These are phyloP conservation scores for Hypanus sabinus DNA, from an alignment of 2,113 vertebrate species.

Conservation along the genomic window DNA sequence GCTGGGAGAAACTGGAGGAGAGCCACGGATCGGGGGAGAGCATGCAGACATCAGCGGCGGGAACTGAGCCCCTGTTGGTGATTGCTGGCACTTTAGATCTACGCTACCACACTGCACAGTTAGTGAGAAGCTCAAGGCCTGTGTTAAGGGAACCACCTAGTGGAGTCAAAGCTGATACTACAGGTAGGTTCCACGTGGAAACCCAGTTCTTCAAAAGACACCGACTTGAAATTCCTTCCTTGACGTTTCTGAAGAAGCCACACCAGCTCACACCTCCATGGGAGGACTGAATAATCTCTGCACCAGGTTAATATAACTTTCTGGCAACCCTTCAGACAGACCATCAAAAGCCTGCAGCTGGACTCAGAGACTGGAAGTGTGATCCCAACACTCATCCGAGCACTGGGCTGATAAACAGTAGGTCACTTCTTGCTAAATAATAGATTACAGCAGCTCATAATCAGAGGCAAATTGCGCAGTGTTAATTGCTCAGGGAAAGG, in stretches of 20 bases:
- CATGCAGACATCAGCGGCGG: no score
- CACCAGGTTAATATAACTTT: background rate
- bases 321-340: no score
- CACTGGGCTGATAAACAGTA: background rate
- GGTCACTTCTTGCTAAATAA: slow-evolving; percentile 3
- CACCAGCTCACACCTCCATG: background rate
- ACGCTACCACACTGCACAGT: no score
- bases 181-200: background rate
- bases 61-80: no score
- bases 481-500: slow-evolving; percentile 21
- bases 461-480: background rate
- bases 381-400: background rate
- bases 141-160: no score
- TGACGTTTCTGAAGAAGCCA: background rate
- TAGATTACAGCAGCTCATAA: background rate
- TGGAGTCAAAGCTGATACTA: background rate
- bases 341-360: background rate
- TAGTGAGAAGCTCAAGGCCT: no score
- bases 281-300: background rate
- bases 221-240: background rate
- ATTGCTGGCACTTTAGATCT: no score
- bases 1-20: no score
- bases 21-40: no score
- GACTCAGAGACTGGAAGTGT: background rate
- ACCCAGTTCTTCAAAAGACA: no score